Percentiles rank a stretch among this genome's conserved stretches.
phyloP scores from a whole-genome alignment of 2,888 invertebrate genomes.

The Tubiluchus corallicola region DNA sequence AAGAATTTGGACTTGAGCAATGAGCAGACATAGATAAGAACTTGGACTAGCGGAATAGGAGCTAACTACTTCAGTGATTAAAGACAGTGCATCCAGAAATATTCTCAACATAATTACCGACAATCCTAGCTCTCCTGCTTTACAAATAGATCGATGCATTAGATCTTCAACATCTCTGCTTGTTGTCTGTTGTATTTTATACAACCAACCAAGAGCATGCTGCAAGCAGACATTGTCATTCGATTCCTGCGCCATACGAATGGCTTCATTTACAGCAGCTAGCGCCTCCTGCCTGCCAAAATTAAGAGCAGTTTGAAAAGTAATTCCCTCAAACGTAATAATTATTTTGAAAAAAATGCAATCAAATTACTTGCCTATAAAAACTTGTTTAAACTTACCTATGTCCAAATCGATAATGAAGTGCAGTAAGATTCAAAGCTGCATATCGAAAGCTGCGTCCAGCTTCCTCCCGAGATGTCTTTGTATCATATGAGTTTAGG shows the following conservation, averaged over 20 bases:
- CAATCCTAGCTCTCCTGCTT: conserved; percentile 45
- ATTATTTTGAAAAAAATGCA: conserved; percentile 1
- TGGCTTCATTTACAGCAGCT: conserved; percentile 63
- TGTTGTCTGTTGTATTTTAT: conserved; percentile 25
- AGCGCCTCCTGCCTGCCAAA: conserved; percentile 48
- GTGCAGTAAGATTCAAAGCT: conserved; percentile 68
- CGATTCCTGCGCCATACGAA: conserved; percentile 67
- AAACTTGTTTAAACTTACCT: conserved; percentile 35
- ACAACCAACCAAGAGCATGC: conserved; percentile 64
- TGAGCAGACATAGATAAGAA: too few species aligned
- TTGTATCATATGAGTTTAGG: conserved; percentile 18
- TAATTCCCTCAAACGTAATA: conserved; percentile 6
- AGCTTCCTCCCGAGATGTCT: conserved; percentile 21
- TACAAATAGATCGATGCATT: conserved; percentile 46
- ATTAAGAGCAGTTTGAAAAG: conserved; percentile 14
- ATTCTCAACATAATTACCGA: conserved; percentile 19
- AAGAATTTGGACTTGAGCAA: too few species aligned
- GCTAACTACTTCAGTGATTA: too few species aligned
- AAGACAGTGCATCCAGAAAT: too few species aligned
- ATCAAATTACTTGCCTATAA: background rate
- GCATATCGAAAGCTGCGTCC: conserved; percentile 59
- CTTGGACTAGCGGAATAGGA: too few species aligned
- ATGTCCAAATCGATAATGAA: conserved; percentile 68
- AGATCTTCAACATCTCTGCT: conserved; percentile 28
- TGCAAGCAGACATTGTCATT: conserved; percentile 68